Base-by-base conservation (phyloP, 2,888 invertebrate genomes). In the Amiota communis region DNA sequence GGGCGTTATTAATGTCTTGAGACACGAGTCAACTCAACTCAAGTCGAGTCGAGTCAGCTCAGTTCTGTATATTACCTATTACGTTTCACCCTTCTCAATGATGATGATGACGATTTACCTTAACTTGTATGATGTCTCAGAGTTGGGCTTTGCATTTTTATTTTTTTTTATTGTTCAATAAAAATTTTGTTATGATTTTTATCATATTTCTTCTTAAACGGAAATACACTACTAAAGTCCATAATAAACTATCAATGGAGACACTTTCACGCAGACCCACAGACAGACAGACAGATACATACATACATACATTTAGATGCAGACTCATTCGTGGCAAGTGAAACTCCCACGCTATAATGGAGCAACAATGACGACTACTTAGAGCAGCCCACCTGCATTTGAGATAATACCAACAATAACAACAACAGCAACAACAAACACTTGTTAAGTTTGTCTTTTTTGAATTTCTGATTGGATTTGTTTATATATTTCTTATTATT, bases 141-240 rank as follows among this genome's bases (percentile, higher is more conserved):
- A 53, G 23, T 79, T 71, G 73, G 74, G 76, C 11, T 65, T 51
- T 63, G 80, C 79, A 78, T 76, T 78, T 81, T 84, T 85, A 80
- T 77, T 80, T 80, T 77, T 80, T 80, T 83, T 77, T 81, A 79
- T 82, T 86, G 79, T 69, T 75, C 79, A 85, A 84, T 82, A 84
- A 85, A 82, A 79, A 84, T 83, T 83, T 82, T 85, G 76, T 82
- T 85, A 78, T 85, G 80, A 81, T 79, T 72, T 17, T 74, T 23
- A 13, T 57, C 23, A 17, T 59, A 8, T 65, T 65, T 47, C 15
- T 48, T 86, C 76, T 80, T 79, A 82, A 86, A 82, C 84, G 84
- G 84, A 84, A 84, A 84, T 84, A 85, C 81, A 80, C 77, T 83
- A 84, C 36, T 36, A 75, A 81, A 76, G 75, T 79, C 79, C 76